A percentile compares a stretch with the other conserved stretches of the same genome.
phyloP scores from a whole-genome alignment of 2,888 invertebrate genomes.

The Andrena fulva region DNA sequence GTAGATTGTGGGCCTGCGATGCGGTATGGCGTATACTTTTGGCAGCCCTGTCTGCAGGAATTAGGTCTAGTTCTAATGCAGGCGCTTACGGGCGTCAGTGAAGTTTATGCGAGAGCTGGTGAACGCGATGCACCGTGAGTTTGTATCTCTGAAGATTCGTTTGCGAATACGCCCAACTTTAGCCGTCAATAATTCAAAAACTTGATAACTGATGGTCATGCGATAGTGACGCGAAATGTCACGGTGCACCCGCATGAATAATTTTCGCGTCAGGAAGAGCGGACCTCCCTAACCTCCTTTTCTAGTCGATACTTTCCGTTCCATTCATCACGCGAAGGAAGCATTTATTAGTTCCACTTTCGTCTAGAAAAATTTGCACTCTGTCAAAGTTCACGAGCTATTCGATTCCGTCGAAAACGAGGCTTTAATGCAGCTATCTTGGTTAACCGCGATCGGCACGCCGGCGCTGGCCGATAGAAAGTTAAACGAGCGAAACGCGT shows the following conservation, averaged over 20 bases:
- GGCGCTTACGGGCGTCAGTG: not conserved
- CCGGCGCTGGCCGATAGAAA: not conserved
- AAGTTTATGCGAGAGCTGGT: constrained; percentile 13
- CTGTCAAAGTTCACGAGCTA: not conserved
- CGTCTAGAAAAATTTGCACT: not conserved
- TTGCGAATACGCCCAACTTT: constrained; percentile 25
- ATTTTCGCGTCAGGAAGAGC: not conserved
- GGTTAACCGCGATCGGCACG: constrained; percentile 1
- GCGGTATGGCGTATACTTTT: not conserved
- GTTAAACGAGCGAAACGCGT: constrained; percentile 2
- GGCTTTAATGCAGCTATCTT: not conserved
- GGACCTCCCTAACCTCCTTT: not conserved
- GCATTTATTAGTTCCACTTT: not conserved
- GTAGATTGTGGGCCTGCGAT: not conserved
- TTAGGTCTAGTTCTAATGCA: constrained; percentile 12
- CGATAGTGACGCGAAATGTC: constrained; percentile 28
- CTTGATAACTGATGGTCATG: constrained; percentile 45
- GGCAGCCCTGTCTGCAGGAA: not conserved
- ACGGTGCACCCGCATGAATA: not conserved
- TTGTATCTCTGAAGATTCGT: constrained; percentile 46
- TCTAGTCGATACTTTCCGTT: not conserved
- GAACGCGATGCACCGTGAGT: constrained; percentile 32
- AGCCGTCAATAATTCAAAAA: constrained; percentile 45
- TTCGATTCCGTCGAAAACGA: not conserved
- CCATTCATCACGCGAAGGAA: not conserved